Evolutionary conservation across 2,888 invertebrate species (phyloP).

Genomic region (Sesia bembeciformis): DNA sequence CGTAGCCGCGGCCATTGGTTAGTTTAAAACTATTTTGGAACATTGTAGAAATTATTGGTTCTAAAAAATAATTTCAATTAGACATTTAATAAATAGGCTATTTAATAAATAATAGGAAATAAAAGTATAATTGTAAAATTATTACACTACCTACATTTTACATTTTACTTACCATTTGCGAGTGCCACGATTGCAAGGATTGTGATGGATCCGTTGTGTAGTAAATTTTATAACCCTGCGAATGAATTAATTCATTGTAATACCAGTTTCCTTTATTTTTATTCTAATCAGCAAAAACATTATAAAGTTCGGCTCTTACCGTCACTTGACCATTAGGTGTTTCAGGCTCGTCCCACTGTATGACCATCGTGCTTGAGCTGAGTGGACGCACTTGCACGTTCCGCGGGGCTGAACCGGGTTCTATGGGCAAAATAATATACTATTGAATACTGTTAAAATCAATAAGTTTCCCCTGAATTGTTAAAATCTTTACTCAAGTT

Average conservation of each 20-base stretch:
- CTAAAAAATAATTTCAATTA: no score
- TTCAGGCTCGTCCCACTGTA: conserved; percentile 98
- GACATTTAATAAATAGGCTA: no score
- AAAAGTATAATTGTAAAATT: no score
- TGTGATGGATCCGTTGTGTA: conserved; percentile 93
- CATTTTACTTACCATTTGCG: conserved; percentile 79
- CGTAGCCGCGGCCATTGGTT: no score
- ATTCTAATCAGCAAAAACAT: no score
- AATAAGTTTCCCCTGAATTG: no score
- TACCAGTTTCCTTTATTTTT: no score
- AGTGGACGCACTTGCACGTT: conserved; percentile 95
- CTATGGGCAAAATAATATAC: conserved; percentile 68
- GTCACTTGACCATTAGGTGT: conserved; percentile 98
- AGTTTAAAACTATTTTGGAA: no score
- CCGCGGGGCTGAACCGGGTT: conserved; percentile 95
- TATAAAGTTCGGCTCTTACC: conserved; percentile 70
- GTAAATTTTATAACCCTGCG: conserved; percentile 96
- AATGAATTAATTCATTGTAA: conserved; percentile 8
- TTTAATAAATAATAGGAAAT: no score
- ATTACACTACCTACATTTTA: no score
- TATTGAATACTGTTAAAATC: not conserved
- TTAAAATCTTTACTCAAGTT: no score
- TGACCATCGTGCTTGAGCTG: conserved; percentile 96
- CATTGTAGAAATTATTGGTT: no score
- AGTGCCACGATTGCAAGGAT: conserved; percentile 92